A percentile compares a stretch with the other conserved stretches of the same genome.
These are phyloP conservation scores for Erithacus rubecula DNA, from an alignment of 2,797 vertebrate genomes.

Conservation along the genomic window DNA sequence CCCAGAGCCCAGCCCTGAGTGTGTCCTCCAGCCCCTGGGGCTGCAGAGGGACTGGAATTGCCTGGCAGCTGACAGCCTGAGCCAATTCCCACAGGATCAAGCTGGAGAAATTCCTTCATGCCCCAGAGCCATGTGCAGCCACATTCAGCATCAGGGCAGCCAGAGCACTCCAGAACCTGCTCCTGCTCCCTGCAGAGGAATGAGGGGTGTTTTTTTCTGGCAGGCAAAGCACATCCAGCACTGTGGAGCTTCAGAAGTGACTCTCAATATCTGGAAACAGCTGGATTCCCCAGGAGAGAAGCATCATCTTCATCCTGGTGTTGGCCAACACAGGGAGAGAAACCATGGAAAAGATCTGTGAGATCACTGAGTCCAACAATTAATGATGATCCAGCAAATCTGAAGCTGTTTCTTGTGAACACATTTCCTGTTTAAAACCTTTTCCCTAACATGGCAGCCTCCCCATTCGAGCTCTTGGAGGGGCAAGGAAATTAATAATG, in stretches of 20 bases:
- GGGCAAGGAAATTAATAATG: background rate
- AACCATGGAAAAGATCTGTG: background rate
- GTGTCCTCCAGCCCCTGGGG: accelerated
- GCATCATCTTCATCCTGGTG: background rate
- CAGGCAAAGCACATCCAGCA: accelerated
- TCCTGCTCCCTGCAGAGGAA: accelerated
- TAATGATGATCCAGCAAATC: background rate
- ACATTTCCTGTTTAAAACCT: background rate
- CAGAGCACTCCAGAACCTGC: accelerated
- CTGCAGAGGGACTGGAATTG: background rate
- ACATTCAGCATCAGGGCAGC: background rate
- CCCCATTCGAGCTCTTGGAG: accelerated
- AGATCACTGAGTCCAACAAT: background rate
- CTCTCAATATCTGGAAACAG: background rate
- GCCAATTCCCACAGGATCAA: background rate
- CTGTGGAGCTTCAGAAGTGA: background rate
- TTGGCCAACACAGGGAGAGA: background rate
- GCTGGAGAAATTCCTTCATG: background rate
- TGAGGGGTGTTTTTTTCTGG: background rate
- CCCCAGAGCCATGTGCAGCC: accelerated
- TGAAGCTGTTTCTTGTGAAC: background rate
- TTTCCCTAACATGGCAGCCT: background rate
- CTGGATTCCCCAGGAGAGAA: background rate
- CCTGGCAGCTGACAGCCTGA: background rate
- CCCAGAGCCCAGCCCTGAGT: background rate